Percentiles rank a stretch among this genome's conserved stretches.
These are phyloP conservation scores for Scolopax mira DNA, from an alignment of 2,113 vertebrate genomes.

Conservation along the genomic window DNA sequence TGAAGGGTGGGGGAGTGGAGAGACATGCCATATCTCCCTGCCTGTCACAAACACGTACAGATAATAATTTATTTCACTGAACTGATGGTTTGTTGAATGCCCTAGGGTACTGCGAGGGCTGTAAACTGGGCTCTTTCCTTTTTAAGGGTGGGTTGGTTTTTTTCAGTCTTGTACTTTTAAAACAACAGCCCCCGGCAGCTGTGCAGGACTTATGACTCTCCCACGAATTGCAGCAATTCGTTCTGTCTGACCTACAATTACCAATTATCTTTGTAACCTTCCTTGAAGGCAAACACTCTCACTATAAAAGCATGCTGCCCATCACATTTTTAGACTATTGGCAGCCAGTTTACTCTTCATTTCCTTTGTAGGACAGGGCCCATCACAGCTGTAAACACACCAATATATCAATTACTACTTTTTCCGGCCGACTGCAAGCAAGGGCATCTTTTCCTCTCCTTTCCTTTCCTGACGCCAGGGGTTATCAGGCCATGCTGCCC, in stretches of 20 bases:
- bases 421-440: not conserved
- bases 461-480: not conserved
- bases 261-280: slow-evolving; percentile 57
- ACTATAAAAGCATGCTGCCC: slow-evolving; percentile 24
- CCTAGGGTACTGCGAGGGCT: not conserved
- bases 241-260: slow-evolving; percentile 58
- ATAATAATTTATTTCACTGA: not conserved
- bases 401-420: slow-evolving; percentile 51
- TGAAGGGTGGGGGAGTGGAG: not conserved
- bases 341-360: slow-evolving; percentile 58
- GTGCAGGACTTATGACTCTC: not conserved
- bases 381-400: slow-evolving; percentile 13
- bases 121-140: slow-evolving; percentile 2
- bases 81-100: not conserved
- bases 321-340: slow-evolving; percentile 47
- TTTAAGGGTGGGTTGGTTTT: not conserved
- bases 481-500: not conserved
- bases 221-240: slow-evolving; percentile 28
- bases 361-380: slow-evolving; percentile 52
- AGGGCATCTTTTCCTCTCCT: not conserved
- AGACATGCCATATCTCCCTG: not conserved
- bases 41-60: not conserved
- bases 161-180: slow-evolving; percentile 7
- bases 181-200: not conserved
- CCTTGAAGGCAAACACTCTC: slow-evolving; percentile 50